Conservation (phyloP, 2,888 invertebrate genomes). For the Zaprionus lineosus region DNA sequence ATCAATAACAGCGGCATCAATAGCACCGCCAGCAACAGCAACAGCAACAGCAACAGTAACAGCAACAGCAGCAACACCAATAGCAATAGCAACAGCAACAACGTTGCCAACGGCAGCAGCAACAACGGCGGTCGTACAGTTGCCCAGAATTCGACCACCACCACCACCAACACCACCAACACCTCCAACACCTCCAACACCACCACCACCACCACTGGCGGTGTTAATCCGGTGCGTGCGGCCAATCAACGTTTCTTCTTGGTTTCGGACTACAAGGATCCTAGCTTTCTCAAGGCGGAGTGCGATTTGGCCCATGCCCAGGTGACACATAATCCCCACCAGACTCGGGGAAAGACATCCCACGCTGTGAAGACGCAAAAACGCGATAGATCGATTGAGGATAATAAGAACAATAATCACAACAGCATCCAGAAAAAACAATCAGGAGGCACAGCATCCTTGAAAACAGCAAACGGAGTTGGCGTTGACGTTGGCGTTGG, state of each 20-base stretch:
- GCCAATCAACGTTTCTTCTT: constrained; percentile 79
- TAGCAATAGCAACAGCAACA: background rate
- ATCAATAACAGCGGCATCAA: background rate
- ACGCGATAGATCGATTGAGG: constrained; percentile 52
- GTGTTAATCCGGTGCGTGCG: constrained; percentile 73
- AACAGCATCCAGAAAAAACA: constrained; percentile 60
- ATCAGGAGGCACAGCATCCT: constrained; percentile 51
- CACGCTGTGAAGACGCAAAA: constrained; percentile 29
- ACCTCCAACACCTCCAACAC: background rate
- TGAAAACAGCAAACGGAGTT: no score
- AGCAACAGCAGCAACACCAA: constrained; percentile 5
- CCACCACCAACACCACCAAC: constrained; percentile 1
- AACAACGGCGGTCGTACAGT: no score
- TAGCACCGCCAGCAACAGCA: constrained; percentile 7
- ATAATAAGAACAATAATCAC: constrained; percentile 47
- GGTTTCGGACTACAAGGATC: constrained; percentile 79
- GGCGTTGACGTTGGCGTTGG: no score
- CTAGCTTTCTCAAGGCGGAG: constrained; percentile 81
- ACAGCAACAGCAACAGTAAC: background rate
- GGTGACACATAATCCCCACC: constrained; percentile 47
- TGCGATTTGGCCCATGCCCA: constrained; percentile 82
- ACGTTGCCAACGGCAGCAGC: background rate
- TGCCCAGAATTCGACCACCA: no score
- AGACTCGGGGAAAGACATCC: background rate
- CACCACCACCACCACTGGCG: constrained; percentile 4